Conservation (phyloP, 2,888 invertebrate genomes). For the Muschampia plurimacula region DNA sequence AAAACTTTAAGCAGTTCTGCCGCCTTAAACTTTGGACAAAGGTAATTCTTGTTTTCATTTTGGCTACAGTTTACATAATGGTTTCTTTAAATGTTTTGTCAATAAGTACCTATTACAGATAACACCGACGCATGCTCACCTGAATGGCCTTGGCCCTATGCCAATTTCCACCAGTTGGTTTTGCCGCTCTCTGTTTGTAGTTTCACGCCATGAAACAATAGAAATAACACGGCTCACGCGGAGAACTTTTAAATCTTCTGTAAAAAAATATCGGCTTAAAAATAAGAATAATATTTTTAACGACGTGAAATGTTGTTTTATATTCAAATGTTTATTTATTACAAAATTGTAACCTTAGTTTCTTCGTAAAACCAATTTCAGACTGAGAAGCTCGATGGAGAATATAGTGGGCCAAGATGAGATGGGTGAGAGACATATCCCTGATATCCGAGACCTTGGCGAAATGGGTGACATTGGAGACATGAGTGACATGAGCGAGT, state of each 20-base stretch:
- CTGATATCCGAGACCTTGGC: constrained; percentile 79
- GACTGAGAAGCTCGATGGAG: constrained; percentile 91
- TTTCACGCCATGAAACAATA: constrained; percentile 81
- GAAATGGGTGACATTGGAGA: constrained; percentile 81
- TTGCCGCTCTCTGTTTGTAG: constrained; percentile 75
- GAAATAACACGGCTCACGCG: constrained; percentile 69
- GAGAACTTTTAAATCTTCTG: constrained; percentile 44
- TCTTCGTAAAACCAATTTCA: constrained; percentile 55
- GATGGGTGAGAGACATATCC: constrained; percentile 72
- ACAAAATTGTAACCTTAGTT: constrained; percentile 6
- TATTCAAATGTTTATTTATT: neutral
- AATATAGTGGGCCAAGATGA: constrained; percentile 90
- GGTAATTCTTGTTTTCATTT: constrained; percentile 56
- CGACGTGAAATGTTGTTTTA: neutral
- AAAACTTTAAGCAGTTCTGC: constrained; percentile 88
- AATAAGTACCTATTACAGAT: constrained; percentile 57
- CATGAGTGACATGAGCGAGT: constrained; percentile 80
- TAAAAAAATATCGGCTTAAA: constrained; percentile 22
- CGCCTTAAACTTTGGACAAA: constrained; percentile 77
- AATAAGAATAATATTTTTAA: neutral
- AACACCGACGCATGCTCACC: constrained; percentile 76
- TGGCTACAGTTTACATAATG: constrained; percentile 41
- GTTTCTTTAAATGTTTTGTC: constrained; percentile 56
- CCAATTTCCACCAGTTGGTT: constrained; percentile 78
- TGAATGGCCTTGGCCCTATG: constrained; percentile 79